These are phyloP conservation scores for Chironomus riparius DNA, from an alignment of 2,888 invertebrate species.

Conservation along the genomic window DNA sequence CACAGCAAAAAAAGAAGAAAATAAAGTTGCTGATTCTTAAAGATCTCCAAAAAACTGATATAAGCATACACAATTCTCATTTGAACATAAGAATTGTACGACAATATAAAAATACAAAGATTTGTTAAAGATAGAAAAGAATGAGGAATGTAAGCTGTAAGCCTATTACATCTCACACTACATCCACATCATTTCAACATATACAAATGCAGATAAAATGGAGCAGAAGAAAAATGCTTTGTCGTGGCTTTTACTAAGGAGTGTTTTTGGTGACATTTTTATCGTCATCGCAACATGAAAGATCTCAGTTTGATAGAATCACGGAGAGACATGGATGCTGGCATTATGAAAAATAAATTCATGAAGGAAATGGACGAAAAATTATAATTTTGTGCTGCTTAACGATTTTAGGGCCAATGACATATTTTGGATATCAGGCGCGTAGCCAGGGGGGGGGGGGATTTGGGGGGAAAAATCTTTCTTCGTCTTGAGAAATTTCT, in stretches of 20 bases:
- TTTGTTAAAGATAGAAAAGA: neutral
- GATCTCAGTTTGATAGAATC: too few relatives aligned
- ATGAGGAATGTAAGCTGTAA: neutral
- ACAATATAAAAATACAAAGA: neutral
- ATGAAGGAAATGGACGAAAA: too few relatives aligned
- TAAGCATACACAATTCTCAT: neutral
- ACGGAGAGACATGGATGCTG: too few relatives aligned
- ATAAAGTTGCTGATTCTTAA: neutral
- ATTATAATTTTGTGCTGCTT: too few relatives aligned
- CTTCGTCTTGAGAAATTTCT: too few relatives aligned
- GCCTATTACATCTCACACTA: neutral
- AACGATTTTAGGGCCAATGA: too few relatives aligned
- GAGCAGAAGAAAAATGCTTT: too few relatives aligned
- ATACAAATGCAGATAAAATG: neutral
- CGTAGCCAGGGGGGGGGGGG: too few relatives aligned
- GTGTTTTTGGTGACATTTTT: neutral
- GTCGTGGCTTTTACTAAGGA: neutral
- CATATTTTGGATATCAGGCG: too few relatives aligned
- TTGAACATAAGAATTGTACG: neutral
- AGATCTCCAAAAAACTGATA: neutral
- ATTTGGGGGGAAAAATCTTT: too few relatives aligned
- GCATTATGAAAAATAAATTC: too few relatives aligned
- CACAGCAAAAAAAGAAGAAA: neutral
- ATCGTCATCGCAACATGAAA: neutral
- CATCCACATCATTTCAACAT: neutral